Evolutionary conservation across 2,888 invertebrate genomes (phyloP), one percentile per base, ranked within the genome.

Genomic region (Isoperla grammatica): DNA sequence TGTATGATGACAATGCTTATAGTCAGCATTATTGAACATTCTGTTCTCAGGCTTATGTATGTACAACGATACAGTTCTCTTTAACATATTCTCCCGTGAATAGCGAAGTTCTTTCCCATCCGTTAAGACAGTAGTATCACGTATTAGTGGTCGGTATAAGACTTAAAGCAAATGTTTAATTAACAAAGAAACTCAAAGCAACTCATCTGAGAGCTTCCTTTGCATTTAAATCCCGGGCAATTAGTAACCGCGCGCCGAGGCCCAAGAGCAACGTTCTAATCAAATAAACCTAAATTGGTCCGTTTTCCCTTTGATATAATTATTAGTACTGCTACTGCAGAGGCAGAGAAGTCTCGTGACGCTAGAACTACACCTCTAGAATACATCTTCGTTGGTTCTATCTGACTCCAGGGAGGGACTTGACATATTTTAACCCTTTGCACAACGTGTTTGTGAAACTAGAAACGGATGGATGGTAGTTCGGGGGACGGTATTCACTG

Each of bases 141-240:
- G 53, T 53, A 53, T 35, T 53, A 53, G 37, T 39, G 19, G 53
- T 17, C 39, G 9, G 39, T 59, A 29, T 45, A 40, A 55, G 43
- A 20, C 20, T 43, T 43, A 59, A 46, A 45, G 23, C 20, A 43
- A 45, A 54, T 56, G 55, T 48, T 56, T 60, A 60, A 60, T 60
- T 60, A 60, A 56, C 60, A 60, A 55, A 45, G 56, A 48, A 53
- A 29, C 29, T 29, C 29, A 29, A 29, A 29, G 29, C 29, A 60
- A 60, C 40, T 48, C 60, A 49, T 40, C 23, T 39, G 48, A 22
- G 46, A 54, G 45, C 59, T 61, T 46, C 54, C 59, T 63, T 63
- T 63, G 63, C 63, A 63, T 63, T 63, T 63, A 63, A 63, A 63
- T 60, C 61, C 63, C 22, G 54, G 50, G 13, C 60, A 62, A 62